Conservation (phyloP, 2,113 vertebrate species). For the Butorides virescens region DNA sequence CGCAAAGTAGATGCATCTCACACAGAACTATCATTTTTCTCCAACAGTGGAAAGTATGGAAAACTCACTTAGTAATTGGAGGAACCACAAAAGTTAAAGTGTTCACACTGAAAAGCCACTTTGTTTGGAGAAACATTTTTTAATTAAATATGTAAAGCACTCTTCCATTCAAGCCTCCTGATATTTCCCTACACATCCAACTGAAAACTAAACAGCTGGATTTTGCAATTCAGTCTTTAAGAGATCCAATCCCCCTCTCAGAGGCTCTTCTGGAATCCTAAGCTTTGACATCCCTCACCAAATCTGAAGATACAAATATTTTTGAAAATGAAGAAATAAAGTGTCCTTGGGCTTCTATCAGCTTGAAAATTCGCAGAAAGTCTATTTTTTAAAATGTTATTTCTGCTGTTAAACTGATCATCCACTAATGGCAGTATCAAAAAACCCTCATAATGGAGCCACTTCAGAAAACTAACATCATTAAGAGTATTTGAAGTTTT, state of each 20-base stretch:
- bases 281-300: neutral
- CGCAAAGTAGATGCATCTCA: neutral
- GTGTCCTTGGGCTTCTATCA: neutral
- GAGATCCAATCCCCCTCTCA: fast-evolving
- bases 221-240: neutral
- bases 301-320: neutral
- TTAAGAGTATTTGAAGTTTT: neutral
- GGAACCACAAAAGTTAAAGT: neutral
- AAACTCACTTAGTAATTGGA: neutral
- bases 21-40: neutral
- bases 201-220: neutral
- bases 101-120: neutral
- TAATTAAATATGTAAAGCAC: neutral
- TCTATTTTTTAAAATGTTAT: neutral
- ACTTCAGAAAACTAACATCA: neutral
- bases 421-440: neutral
- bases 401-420: neutral
- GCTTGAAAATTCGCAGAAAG: neutral
- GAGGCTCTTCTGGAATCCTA: neutral
- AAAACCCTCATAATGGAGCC: neutral
- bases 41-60: fast-evolving
- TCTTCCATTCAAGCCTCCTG: neutral
- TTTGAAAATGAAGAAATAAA: neutral
- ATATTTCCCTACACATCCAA: neutral
- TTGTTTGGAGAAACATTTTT: neutral